Evolutionary conservation across 1,140 invertebrate species (phyloP).

Genomic region (Periplaneta americana): DNA sequence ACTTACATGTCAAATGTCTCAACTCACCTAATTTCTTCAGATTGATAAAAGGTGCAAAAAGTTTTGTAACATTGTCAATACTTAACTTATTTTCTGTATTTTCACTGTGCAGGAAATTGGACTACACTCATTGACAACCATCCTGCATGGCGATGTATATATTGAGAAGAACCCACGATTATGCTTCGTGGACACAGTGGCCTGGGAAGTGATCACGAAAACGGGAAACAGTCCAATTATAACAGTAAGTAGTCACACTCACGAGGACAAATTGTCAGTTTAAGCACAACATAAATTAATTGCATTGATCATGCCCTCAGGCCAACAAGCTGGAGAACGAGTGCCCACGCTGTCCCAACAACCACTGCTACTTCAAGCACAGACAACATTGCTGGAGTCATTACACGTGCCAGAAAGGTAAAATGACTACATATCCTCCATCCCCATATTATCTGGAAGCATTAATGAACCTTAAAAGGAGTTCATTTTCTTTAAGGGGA

Average conservation of each 20-base stretch:
- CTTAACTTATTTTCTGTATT: conserved; percentile 17
- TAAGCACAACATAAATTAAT: no score
- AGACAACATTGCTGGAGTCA: conserved; percentile 70
- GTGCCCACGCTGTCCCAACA: conserved; percentile 57
- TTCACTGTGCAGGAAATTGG: conserved; percentile 66
- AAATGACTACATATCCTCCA: no score
- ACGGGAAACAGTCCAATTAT: conserved; percentile 43
- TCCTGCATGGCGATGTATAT: conserved; percentile 76
- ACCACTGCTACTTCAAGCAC: conserved; percentile 36
- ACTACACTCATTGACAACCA: conserved; percentile 70
- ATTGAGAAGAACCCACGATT: conserved; percentile 83
- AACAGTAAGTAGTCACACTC: conserved; percentile 39
- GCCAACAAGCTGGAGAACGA: conserved; percentile 51
- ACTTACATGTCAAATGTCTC: no score
- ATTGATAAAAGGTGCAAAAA: no score
- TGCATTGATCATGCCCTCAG: no score
- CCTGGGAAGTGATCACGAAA: conserved; percentile 76
- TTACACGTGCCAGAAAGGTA: conserved; percentile 63
- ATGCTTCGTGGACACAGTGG: conserved; percentile 86
- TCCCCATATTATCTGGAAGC: no score
- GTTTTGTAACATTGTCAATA: no score
- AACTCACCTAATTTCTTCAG: no score
- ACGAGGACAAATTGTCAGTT: no score
- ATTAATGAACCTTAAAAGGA: no score
- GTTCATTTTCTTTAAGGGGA: no score